These are phyloP conservation scores for Saturnia japonica DNA, from an alignment of 2,888 invertebrate species.

Conservation along the genomic window DNA sequence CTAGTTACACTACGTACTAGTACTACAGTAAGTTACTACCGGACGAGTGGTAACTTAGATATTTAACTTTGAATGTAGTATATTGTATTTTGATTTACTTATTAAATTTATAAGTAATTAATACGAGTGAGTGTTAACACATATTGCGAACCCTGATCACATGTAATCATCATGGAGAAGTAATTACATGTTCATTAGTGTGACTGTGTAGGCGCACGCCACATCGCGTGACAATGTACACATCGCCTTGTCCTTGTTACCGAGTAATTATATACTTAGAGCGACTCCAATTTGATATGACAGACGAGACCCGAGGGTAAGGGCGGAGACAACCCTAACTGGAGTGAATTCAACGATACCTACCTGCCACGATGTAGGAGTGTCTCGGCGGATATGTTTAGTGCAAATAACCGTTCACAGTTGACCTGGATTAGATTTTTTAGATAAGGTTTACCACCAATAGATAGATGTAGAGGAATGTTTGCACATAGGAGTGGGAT, in stretches of 20 bases:
- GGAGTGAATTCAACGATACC: background rate
- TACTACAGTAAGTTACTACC: too few relatives aligned
- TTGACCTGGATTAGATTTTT: background rate
- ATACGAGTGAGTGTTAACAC: slow-evolving; percentile 4
- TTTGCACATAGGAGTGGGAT: background rate
- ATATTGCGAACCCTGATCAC: slow-evolving; percentile 42
- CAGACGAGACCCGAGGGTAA: slow-evolving; percentile 31
- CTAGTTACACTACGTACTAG: too few relatives aligned
- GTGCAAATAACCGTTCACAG: slow-evolving; percentile 11
- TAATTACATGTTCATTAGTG: slow-evolving; percentile 76
- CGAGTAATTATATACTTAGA: slow-evolving; percentile 54
- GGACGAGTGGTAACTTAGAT: too few relatives aligned
- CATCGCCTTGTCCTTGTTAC: slow-evolving; percentile 51
- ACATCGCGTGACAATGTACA: slow-evolving; percentile 64
- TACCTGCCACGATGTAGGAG: background rate
- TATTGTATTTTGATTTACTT: background rate
- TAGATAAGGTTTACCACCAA: background rate
- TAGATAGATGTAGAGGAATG: background rate
- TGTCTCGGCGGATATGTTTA: slow-evolving; percentile 4
- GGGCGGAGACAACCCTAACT: slow-evolving; percentile 14
- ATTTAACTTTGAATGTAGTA: background rate
- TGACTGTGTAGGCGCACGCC: slow-evolving; percentile 59
- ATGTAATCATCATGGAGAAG: slow-evolving; percentile 57
- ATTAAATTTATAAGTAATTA: slow-evolving; percentile 8
- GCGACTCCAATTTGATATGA: slow-evolving; percentile 44